A percentile compares a stretch with the other conserved stretches of the same genome.
Conservation (phyloP, 2,888 invertebrate genomes). For the Pediacus dermestoides region DNA sequence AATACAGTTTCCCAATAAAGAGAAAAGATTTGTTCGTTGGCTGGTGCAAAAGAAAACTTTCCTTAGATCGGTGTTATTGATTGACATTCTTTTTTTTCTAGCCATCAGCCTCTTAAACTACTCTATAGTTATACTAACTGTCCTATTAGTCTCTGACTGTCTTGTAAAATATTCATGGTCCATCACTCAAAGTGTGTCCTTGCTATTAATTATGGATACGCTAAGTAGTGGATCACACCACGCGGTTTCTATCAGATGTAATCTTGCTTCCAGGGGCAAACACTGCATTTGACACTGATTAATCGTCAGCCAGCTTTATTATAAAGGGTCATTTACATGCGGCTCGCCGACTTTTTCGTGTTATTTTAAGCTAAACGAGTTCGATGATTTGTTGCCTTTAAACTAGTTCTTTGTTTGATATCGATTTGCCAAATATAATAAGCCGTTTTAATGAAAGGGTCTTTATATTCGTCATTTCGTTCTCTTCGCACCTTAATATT, state of each 20-base stretch:
- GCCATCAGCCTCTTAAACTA: not conserved
- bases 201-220: slow-evolving; percentile 38
- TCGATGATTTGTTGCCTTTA: slow-evolving; percentile 18
- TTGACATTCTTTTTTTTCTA: not conserved
- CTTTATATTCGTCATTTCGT: too few species aligned
- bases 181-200: slow-evolving; percentile 35
- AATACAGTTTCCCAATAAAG: too few species aligned
- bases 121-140: slow-evolving; percentile 1
- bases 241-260: slow-evolving; percentile 26
- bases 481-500: too few species aligned
- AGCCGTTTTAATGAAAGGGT: too few species aligned
- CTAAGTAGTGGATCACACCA: slow-evolving; percentile 17
- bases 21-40: too few species aligned
- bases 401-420: slow-evolving; percentile 12
- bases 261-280: slow-evolving; percentile 25
- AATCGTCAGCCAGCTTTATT: slow-evolving; percentile 25
- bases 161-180: slow-evolving; percentile 37
- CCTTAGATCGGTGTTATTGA: not conserved
- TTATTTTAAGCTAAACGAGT: slow-evolving; percentile 18
- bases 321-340: slow-evolving; percentile 32
- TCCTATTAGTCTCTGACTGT: slow-evolving; percentile 8
- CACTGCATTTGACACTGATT: slow-evolving; percentile 30
- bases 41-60: slow-evolving; percentile 3
- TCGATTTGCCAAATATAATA: too few species aligned
- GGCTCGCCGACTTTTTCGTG: slow-evolving; percentile 24